These are phyloP conservation scores for Acanthopagrus latus DNA, from an alignment of 2,797 vertebrate genomes.

Conservation along the genomic window DNA sequence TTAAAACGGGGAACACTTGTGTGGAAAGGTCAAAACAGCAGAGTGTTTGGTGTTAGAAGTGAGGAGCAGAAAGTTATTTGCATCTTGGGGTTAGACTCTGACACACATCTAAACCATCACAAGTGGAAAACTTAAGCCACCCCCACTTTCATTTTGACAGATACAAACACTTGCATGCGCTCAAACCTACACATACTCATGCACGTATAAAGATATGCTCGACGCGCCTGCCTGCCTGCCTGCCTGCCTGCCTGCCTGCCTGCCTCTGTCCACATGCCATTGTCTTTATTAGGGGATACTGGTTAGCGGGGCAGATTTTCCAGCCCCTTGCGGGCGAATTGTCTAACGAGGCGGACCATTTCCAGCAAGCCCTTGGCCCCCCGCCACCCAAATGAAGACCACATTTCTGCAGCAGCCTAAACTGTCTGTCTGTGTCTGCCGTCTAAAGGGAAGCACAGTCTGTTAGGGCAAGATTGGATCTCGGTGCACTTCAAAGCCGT, in stretches of 20 bases:
- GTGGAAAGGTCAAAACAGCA: slow-evolving; percentile 64
- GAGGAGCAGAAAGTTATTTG: slow-evolving; percentile 65
- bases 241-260: slow-evolving; percentile 74
- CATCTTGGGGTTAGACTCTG: slow-evolving; percentile 58
- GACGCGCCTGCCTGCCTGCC: slow-evolving; percentile 75
- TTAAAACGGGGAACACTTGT: slow-evolving; percentile 37
- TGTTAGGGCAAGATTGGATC: slow-evolving; percentile 77
- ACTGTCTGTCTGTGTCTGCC: slow-evolving; percentile 76
- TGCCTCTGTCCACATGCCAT: slow-evolving; percentile 80
- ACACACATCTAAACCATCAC: slow-evolving; percentile 65
- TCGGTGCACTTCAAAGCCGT: slow-evolving; percentile 80
- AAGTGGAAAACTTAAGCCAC: slow-evolving; percentile 76
- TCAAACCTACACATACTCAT: slow-evolving; percentile 53
- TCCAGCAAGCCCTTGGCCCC: slow-evolving; percentile 85
- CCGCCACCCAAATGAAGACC: slow-evolving; percentile 84
- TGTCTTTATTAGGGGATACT: slow-evolving; percentile 85
- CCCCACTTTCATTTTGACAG: slow-evolving; percentile 77
- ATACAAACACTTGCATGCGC: slow-evolving; percentile 57
- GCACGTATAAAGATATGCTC: slow-evolving; percentile 58
- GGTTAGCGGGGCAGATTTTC: slow-evolving; percentile 82
- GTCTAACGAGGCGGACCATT: slow-evolving; percentile 83
- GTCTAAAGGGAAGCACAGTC: slow-evolving; percentile 74
- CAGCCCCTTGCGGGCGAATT: slow-evolving; percentile 79
- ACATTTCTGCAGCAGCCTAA: slow-evolving; percentile 81
- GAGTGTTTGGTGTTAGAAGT: slow-evolving; percentile 44